phyloP scores from a whole-genome alignment of 2,113 vertebrate species.

The Nothobranchius furzeri region DNA sequence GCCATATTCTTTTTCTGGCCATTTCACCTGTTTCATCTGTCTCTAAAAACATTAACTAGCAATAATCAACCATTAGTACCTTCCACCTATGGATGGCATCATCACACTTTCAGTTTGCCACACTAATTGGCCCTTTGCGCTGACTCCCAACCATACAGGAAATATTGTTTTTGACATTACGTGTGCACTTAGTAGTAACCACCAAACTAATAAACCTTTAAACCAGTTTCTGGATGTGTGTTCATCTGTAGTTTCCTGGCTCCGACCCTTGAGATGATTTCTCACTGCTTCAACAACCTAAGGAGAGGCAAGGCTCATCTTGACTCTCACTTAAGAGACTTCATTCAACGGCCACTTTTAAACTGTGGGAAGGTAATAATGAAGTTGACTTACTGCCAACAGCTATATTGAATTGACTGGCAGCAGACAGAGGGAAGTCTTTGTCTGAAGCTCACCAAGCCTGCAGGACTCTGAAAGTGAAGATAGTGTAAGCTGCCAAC shows the following conservation, averaged over 20 bases:
- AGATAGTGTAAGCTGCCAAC: conserved; percentile 36
- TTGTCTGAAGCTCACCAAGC: conserved; percentile 45
- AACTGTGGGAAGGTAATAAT: conserved; percentile 71
- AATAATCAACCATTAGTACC: no score
- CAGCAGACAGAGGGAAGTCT: conserved; percentile 52
- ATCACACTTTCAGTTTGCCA: no score
- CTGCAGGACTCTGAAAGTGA: conserved; percentile 34
- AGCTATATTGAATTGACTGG: conserved; percentile 60
- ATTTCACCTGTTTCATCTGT: no score
- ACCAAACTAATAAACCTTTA: neutral
- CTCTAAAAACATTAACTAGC: no score
- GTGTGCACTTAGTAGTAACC: neutral
- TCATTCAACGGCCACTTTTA: conserved; percentile 40
- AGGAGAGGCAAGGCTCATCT: conserved; percentile 11
- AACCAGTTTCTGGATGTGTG: neutral
- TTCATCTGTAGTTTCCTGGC: conserved; percentile 11
- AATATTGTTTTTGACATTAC: neutral
- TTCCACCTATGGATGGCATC: no score
- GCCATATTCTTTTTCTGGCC: no score
- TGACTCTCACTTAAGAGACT: conserved; percentile 28
- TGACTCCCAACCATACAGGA: neutral
- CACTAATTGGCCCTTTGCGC: neutral
- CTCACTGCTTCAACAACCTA: conserved; percentile 4
- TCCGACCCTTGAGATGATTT: conserved; percentile 1
- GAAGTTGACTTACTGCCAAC: conserved; percentile 62